These are phyloP conservation scores for Dolomedes plantarius DNA, from an alignment of 2,888 invertebrate genomes.

Conservation along the genomic window DNA sequence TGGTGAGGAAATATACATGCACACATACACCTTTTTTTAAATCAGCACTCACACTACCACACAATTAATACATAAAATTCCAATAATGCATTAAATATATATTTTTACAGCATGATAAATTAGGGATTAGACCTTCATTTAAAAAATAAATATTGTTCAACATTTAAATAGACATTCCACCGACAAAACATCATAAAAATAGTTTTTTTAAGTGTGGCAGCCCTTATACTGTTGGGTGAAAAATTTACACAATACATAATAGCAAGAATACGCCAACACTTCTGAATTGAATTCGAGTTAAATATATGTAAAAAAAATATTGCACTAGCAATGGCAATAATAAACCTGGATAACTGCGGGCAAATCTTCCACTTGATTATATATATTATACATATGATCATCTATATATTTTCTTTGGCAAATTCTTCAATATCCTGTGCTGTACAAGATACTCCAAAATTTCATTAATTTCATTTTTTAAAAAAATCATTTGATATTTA, in stretches of 20 bases:
- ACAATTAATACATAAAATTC: too few relatives aligned
- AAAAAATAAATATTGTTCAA: too few relatives aligned
- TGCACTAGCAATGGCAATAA: constrained; percentile 56
- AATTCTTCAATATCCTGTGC: constrained; percentile 28
- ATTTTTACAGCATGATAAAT: too few relatives aligned
- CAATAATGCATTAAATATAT: too few relatives aligned
- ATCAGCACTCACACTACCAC: too few relatives aligned
- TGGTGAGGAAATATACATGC: too few relatives aligned
- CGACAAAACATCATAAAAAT: too few relatives aligned
- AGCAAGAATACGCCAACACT: background rate
- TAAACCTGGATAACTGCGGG: constrained; percentile 42
- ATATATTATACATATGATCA: constrained; percentile 52
- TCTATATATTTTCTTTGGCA: constrained; percentile 44
- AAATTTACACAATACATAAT: constrained; percentile 5
- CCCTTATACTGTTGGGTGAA: background rate
- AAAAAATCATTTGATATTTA: background rate
- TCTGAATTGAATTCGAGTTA: constrained; percentile 15
- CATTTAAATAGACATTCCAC: too few relatives aligned
- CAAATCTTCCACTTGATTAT: constrained; percentile 42
- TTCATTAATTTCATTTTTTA: background rate
- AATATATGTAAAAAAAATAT: constrained; percentile 49
- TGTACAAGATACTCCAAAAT: constrained; percentile 38
- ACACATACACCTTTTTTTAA: too few relatives aligned
- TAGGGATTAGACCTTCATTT: too few relatives aligned
- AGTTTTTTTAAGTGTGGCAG: background rate